Base-by-base conservation (phyloP, 2,113 vertebrate species). In the Eurypyga helias region DNA sequence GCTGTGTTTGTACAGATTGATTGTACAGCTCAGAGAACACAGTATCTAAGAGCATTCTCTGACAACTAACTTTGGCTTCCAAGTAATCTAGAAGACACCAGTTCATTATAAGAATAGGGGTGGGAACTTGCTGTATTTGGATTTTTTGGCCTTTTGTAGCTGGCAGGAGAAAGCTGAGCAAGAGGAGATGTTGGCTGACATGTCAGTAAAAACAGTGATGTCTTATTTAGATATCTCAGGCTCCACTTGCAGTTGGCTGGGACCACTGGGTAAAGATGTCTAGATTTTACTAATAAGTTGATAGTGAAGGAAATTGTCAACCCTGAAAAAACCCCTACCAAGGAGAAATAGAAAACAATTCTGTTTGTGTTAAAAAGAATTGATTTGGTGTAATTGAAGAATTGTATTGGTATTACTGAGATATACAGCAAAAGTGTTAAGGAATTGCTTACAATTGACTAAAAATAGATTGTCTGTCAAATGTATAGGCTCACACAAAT, bases 21-120 rank as follows among this genome's bases (percentile, higher is more conserved):
- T 89, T 82, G 25, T 49, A 38, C 7, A 84, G 24, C 12, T 65
- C 73, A 81, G 61, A 72, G 57, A 69, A 85, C 6, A 34, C 41
- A 57, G 25, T 23, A 61, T 28, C n/a, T 87, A 60, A 87, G n/a
- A 26, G 25, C 17, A 28, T 58, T 75, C 51, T 69, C 49, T 77
- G 82, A 85, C 67, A 78, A 83, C n/a, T 58, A 82, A 43, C 29
- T 93, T 60, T 48, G 29, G 18, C n/a, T 83, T 94, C 82, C 61
- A 45, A 72, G 9, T 70, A 84, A 79, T 69, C 69, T 93, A 79
- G 61, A 95, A 93, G 92, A 92, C 29, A 91, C 15, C n/a, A 65
- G 51, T 33, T 82, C 52, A 46, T 45, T 9, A 17, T 87, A 96
- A 86, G 69, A 31, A 67, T 55, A 71, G 16, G 45, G 9, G 25